A percentile compares a stretch with the other conserved stretches of the same genome.
These are phyloP conservation scores for Phylloscopus trochilus DNA, from an alignment of 2,113 vertebrate genomes.

Conservation along the genomic window DNA sequence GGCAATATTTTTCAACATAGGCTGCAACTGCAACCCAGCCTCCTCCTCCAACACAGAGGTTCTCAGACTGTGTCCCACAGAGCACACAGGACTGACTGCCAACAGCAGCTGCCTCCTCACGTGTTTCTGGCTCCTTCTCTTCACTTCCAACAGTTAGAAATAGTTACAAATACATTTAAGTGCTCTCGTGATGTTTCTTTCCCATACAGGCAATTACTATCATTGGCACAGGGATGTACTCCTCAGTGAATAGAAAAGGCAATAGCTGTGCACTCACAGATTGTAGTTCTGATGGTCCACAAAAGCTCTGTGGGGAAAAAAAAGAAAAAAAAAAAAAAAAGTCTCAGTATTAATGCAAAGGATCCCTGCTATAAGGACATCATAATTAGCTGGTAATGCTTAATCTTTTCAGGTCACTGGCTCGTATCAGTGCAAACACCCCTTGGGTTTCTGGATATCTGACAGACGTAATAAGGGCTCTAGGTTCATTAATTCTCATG, in stretches of 20 bases:
- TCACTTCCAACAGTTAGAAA: conserved; percentile 28
- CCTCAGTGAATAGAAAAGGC: neutral
- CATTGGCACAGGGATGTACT: neutral
- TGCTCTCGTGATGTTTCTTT: neutral
- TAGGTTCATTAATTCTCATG: conserved; percentile 12
- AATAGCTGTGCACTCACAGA: neutral
- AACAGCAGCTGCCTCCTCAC: conserved; percentile 41
- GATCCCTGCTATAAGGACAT: neutral
- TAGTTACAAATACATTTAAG: conserved; percentile 44
- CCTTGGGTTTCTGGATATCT: conserved; percentile 6
- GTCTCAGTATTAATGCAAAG: neutral
- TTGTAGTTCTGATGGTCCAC: neutral
- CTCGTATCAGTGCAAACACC: neutral
- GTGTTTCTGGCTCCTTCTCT: conserved; percentile 25
- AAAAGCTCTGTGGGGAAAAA: neutral
- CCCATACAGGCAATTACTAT: neutral
- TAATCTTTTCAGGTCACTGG: conserved; percentile 38
- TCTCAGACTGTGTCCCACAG: neutral
- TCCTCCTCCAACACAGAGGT: neutral
- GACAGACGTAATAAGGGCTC: neutral
- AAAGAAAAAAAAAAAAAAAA: neutral
- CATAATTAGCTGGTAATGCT: neutral
- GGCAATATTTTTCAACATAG: neutral
- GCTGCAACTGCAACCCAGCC: neutral
- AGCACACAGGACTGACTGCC: neutral